Evolutionary conservation across 2,797 vertebrate species (phyloP), one percentile per base, ranked within the genome.

Genomic region (Malacoctenus gilli): DNA sequence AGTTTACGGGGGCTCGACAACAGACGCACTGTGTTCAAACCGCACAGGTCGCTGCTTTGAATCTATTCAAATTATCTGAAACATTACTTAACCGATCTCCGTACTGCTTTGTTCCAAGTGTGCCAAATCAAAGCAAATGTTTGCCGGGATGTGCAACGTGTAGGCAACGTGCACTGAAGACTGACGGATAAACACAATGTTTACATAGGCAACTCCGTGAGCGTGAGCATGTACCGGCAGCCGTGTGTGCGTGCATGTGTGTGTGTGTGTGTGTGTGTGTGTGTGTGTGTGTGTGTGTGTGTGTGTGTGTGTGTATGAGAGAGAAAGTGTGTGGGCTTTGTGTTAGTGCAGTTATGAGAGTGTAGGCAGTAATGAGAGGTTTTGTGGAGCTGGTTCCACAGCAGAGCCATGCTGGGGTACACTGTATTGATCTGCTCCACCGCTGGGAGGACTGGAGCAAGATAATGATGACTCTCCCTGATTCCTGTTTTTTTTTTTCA

Each of bases 381-480:
- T 61, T 64, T 79, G 65, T 78, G 62, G 50, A 64, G 70, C 66
- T 62, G 73, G 58, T 71, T 72, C 61, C 63, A 69, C 55, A 67
- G 75, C 73, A 77, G 66, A 73, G 80, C 59, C 78, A 49, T 53
- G 80, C 79, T 76, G 83, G 83, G 75, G 69, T 47, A 48, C 67
- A 48, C 18, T 3, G 63, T 85, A 90, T 89, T 85, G 87, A 89
- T 89, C 79, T 73, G 68, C 69, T 77, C 48, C 69, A 85, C 75
- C 72, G 70, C 80, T 79, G 85, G 80, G 77, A 85, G 58, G 57
- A 80, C 72, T 78, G 79, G 46, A 76, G 83, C 69, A 62, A 55
- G 78, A 85, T 89, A 87, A 86, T 84, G 84, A 89, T 75, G 73
- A 81, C 79, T 79, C 84, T 75, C n/a, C n/a, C n/a, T n/a, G n/a